Evolutionary conservation across 2,113 vertebrate genomes (phyloP).

Genomic region (Ploceus nigricollis): DNA sequence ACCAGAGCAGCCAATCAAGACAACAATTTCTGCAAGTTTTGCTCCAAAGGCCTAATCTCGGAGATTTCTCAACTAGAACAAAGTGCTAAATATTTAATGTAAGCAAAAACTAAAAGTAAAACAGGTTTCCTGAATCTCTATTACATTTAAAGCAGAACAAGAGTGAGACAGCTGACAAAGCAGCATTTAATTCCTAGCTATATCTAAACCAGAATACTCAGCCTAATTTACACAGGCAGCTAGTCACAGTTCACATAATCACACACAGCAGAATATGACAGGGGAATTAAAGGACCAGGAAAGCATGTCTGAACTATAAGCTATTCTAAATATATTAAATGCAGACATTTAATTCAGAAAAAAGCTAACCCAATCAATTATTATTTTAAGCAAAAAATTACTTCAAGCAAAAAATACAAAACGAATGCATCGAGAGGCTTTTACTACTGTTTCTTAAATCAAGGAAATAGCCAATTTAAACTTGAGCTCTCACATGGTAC

Average conservation of each 20-base stretch:
- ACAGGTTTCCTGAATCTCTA: background rate
- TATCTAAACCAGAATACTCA: slow-evolving; percentile 38
- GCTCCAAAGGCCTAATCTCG: slow-evolving; percentile 20
- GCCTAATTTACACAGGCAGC: slow-evolving; percentile 59
- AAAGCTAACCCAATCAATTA: background rate
- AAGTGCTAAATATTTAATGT: slow-evolving; percentile 47
- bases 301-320: slow-evolving; percentile 45
- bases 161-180: slow-evolving; percentile 46
- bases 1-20: background rate
- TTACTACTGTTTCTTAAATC: background rate
- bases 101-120: slow-evolving; percentile 35
- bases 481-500: background rate
- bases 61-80: slow-evolving; percentile 47
- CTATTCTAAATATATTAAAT: slow-evolving; percentile 54
- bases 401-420: background rate
- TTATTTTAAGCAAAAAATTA: background rate
- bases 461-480: slow-evolving; percentile 23
- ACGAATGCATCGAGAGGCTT: background rate
- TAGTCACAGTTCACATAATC: slow-evolving; percentile 63
- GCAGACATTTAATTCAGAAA: slow-evolving; percentile 33
- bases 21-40: background rate
- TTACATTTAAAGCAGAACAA: slow-evolving; percentile 42
- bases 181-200: slow-evolving; percentile 49
- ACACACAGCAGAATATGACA: slow-evolving; percentile 52
- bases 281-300: slow-evolving; percentile 62